Conservation (phyloP, 2,113 vertebrate species). For the Sebastes fasciatus region DNA sequence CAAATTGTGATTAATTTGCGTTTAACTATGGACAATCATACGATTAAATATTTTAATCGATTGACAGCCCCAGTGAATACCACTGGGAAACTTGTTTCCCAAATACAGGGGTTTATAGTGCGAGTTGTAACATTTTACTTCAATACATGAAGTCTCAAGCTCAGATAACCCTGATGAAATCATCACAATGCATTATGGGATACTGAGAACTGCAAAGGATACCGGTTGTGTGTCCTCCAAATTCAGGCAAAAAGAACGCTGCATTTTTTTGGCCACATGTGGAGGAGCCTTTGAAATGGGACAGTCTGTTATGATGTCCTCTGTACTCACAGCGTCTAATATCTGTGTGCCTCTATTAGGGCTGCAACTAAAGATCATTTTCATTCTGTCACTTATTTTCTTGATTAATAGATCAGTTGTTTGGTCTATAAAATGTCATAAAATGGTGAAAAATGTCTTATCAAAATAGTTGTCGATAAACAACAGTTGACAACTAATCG, state of each 20-base stretch:
- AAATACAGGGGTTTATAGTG: slow-evolving; percentile 8
- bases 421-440: too few relatives aligned
- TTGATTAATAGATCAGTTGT: too few relatives aligned
- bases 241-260: neutral
- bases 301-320: neutral
- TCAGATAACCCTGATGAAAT: neutral
- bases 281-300: neutral
- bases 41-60: too few relatives aligned
- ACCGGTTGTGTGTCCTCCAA: neutral
- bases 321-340: neutral
- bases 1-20: too few relatives aligned
- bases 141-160: neutral
- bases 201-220: neutral
- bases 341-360: neutral
- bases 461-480: too few relatives aligned
- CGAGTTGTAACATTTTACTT: neutral
- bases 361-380: too few relatives aligned
- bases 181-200: neutral
- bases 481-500: too few relatives aligned
- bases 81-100: neutral
- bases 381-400: too few relatives aligned
- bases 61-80: too few relatives aligned
- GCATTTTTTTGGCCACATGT: neutral
- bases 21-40: too few relatives aligned
- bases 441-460: too few relatives aligned